Base-by-base conservation (phyloP, 1,140 invertebrate genomes). In the Bombyx mandarina region DNA sequence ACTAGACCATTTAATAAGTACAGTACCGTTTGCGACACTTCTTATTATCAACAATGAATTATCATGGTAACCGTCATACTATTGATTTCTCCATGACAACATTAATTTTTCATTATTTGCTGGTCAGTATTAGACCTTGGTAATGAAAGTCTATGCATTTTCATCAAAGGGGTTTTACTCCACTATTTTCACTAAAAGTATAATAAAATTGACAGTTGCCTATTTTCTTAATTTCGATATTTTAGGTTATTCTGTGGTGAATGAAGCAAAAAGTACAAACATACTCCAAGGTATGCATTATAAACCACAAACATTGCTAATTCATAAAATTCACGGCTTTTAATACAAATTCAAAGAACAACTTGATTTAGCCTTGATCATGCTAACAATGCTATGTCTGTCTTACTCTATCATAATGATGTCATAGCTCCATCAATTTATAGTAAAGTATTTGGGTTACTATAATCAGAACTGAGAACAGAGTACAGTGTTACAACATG, bases 201-300 rank as follows among this genome's bases (percentile, higher is more conserved):
- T n/a, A n/a, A n/a, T n/a, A 6, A 22, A 54, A 54, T 10, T 18
- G 7, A 45, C 8, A 26, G 45, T 53, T 49, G 48, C 7, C 48
- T 35, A 35, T 35, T 35, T 35, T 2, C 1, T 35, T 35, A 35
- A 35, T 35, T 18, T 54, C 45, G 43, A 60, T 60, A 60, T 69
- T 70, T 44, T 71, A 71, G 68, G 71, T 71, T 69, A 71, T 51
- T 61, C 42, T 54, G 63, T 55, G 44, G 43, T 52, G 43, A 59
- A 84, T 86, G 82, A 84, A 84, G 72, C 77, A 78, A 71, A 81
- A 63, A 69, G 56, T 77, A 56, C 71, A 82, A 71, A 53, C 66
- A 52, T 75, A 77, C 61, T 73, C 73, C 18, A 78, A 77, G 78
- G 77, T 81, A 81, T 73, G 61, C 55, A 26, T 44, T 48, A 57